Percentiles rank a stretch among this genome's conserved stretches.
These are phyloP conservation scores for Drosophila kuntzei DNA, from an alignment of 2,888 invertebrate genomes.

Conservation along the genomic window DNA sequence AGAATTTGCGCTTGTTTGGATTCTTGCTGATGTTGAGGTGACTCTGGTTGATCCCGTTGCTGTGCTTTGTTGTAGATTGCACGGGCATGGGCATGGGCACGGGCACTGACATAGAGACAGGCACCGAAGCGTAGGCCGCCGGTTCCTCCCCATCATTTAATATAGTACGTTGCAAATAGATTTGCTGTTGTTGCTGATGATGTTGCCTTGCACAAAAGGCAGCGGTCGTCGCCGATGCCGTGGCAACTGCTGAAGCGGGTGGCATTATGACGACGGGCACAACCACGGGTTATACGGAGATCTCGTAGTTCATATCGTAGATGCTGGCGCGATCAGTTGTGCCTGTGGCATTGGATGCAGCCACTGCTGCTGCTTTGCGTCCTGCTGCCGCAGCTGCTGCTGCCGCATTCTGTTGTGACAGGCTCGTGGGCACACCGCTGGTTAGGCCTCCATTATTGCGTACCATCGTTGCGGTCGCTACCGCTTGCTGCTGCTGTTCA, in stretches of 20 bases:
- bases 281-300: conserved; percentile 92
- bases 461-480: conserved; percentile 66
- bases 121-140: conserved; percentile 81
- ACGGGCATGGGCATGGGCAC: conserved; percentile 54
- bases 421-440: conserved; percentile 46
- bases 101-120: conserved; percentile 50
- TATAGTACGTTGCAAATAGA: conserved; percentile 39
- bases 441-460: conserved; percentile 76
- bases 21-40: conserved; percentile 56
- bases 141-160: conserved; percentile 39
- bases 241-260: conserved; percentile 60
- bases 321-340: conserved; percentile 95
- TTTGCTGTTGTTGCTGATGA: conserved; percentile 45
- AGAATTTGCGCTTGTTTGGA: conserved; percentile 77
- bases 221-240: conserved; percentile 53
- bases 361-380: conserved; percentile 47
- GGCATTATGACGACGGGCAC: conserved; percentile 83
- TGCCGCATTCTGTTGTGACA: conserved; percentile 55
- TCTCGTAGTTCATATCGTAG: conserved; percentile 98
- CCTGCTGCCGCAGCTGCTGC: conserved; percentile 43
- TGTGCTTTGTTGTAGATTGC: conserved; percentile 65
- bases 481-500: conserved; percentile 83
- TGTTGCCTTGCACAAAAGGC: conserved; percentile 58
- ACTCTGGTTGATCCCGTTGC: conserved; percentile 55
- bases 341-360: conserved; percentile 71